Percentiles rank a stretch among this genome's conserved stretches.
phyloP scores from a whole-genome alignment of 2,888 invertebrate species.

The Agonopterix heracliana region DNA sequence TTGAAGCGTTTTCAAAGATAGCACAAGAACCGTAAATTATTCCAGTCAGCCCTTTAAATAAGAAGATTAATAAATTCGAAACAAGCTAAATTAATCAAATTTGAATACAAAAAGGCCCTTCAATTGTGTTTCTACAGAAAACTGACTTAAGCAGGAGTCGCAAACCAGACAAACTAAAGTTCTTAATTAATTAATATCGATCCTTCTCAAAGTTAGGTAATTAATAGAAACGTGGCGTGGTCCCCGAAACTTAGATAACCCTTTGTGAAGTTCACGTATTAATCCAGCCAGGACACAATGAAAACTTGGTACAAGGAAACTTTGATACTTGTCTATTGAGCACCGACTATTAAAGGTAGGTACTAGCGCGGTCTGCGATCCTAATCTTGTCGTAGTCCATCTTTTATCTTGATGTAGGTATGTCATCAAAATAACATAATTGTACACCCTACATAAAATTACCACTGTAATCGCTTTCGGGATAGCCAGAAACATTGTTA shows the following conservation, averaged over 20 bases:
- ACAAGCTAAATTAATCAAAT: constrained; percentile 7
- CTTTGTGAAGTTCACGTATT: constrained; percentile 65
- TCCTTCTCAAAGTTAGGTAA: constrained; percentile 54
- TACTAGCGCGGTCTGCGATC: not conserved
- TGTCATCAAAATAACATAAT: too few relatives aligned
- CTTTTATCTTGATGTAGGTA: too few relatives aligned
- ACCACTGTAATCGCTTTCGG: too few relatives aligned
- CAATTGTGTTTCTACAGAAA: constrained; percentile 12
- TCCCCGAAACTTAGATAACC: constrained; percentile 64
- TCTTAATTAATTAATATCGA: constrained; percentile 66
- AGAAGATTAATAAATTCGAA: constrained; percentile 7
- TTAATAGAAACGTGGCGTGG: constrained; percentile 67
- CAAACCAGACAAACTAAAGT: constrained; percentile 28
- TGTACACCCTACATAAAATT: too few relatives aligned
- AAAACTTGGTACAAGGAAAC: constrained; percentile 43
- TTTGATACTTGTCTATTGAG: constrained; percentile 36
- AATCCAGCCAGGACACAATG: constrained; percentile 59
- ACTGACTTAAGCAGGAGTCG: constrained; percentile 18
- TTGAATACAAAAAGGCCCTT: constrained; percentile 14
- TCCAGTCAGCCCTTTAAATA: not conserved
- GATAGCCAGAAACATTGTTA: too few relatives aligned
- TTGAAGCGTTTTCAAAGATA: not conserved
- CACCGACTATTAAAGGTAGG: constrained; percentile 20
- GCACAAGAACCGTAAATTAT: not conserved
- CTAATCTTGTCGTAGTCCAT: too few relatives aligned